phyloP scores from a whole-genome alignment of 2,888 invertebrate genomes.

The Blastobasis lacticolella region DNA sequence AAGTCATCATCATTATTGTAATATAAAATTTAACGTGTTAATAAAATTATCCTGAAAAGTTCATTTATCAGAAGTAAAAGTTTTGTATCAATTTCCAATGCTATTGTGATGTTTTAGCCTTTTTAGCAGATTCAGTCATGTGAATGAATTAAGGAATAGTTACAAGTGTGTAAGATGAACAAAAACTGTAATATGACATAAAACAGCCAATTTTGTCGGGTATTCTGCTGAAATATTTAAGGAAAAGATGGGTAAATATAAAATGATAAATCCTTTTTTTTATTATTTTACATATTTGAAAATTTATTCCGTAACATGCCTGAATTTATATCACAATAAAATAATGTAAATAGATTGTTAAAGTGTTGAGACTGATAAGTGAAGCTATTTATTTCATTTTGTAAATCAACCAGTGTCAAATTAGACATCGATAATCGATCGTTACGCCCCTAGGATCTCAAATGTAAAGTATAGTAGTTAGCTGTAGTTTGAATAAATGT shows the following conservation, averaged over 20 bases:
- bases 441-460: conserved; percentile 53
- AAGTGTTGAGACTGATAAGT: conserved; percentile 71
- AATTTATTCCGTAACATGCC: conserved; percentile 36
- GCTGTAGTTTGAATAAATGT: conserved; percentile 2
- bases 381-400: conserved; percentile 69
- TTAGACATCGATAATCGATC: conserved; percentile 48
- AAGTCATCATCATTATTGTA: too few relatives aligned
- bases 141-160: too few relatives aligned
- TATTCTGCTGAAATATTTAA: background rate
- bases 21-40: too few relatives aligned
- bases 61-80: too few relatives aligned
- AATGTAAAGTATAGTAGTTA: conserved; percentile 24
- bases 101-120: too few relatives aligned
- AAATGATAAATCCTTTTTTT: conserved; percentile 32
- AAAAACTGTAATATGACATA: conserved; percentile 11
- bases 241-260: conserved; percentile 27
- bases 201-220: too few relatives aligned
- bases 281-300: conserved; percentile 9
- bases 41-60: too few relatives aligned
- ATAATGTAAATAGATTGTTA: conserved; percentile 66
- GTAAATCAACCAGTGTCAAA: conserved; percentile 68
- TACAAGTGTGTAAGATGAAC: background rate
- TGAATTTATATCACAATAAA: conserved; percentile 43
- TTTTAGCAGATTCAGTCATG: too few relatives aligned
- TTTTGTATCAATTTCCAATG: too few relatives aligned